phyloP scores from a whole-genome alignment of 2,113 vertebrate species.

The Malurus melanocephalus region DNA sequence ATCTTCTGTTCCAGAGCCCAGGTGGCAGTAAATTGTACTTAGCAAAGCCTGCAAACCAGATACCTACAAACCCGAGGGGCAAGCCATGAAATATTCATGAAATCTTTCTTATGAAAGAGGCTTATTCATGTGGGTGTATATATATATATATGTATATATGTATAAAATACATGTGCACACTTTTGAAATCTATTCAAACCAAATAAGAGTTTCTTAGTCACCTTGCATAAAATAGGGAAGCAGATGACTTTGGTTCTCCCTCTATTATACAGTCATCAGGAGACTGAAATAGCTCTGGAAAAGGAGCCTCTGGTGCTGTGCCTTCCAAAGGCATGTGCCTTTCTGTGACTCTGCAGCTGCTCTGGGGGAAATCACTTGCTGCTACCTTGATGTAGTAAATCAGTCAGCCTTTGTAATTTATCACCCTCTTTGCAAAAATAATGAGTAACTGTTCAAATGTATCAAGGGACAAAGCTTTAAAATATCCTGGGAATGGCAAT shows the following conservation, averaged over 20 bases:
- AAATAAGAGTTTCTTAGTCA: constrained; percentile 60
- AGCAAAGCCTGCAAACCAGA: constrained; percentile 26
- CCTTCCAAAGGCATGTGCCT: constrained; percentile 5
- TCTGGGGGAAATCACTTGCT: constrained; percentile 23
- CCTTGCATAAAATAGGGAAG: constrained; percentile 36
- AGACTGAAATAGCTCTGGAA: constrained; percentile 32
- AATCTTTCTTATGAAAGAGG: constrained; percentile 51
- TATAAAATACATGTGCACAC: background rate
- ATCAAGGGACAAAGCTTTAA: background rate
- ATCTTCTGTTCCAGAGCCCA: background rate
- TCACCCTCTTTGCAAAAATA: background rate
- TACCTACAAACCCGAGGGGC: background rate
- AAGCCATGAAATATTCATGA: constrained; percentile 62
- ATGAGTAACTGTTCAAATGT: background rate
- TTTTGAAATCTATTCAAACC: constrained; percentile 57
- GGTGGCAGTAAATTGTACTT: constrained; percentile 20
- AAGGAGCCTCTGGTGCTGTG: constrained; percentile 18
- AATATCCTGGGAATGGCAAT: background rate
- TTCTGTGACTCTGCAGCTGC: constrained; percentile 11
- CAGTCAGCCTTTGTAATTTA: constrained; percentile 2
- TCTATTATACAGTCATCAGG: constrained; percentile 25
- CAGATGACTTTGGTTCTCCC: constrained; percentile 37
- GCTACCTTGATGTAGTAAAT: constrained; percentile 13
- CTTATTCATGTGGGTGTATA: constrained; percentile 19
- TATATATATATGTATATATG: background rate